These are phyloP conservation scores for Cervus canadensis DNA, from an alignment of 2,113 vertebrate genomes.

Conservation along the genomic window DNA sequence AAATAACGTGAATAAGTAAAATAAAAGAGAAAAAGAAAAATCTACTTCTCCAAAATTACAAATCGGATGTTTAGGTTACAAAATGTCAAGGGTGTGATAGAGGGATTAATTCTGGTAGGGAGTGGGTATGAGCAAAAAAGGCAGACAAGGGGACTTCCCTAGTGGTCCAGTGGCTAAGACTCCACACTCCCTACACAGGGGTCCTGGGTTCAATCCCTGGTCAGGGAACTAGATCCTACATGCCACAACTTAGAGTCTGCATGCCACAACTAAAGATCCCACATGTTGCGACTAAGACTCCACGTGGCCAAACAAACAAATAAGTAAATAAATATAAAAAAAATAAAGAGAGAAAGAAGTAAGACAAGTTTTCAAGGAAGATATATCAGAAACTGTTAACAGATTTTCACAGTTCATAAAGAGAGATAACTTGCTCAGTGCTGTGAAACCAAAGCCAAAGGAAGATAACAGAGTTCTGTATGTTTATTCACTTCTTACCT, in stretches of 20 bases:
- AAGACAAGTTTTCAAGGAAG: not conserved
- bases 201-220: not conserved
- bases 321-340: not conserved
- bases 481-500: conserved; percentile 76
- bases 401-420: conserved; percentile 30
- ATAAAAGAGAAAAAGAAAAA: not conserved
- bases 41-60: not conserved
- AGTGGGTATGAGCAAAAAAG: not conserved
- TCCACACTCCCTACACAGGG: not conserved
- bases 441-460: not conserved
- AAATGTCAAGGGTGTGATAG: not conserved
- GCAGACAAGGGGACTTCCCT: not conserved
- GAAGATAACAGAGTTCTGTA: not conserved
- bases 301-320: not conserved
- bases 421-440: not conserved
- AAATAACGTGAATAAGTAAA: not conserved
- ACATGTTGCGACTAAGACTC: not conserved
- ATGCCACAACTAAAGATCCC: not conserved
- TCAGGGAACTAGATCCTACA: not conserved
- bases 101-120: not conserved
- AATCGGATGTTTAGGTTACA: not conserved
- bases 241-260: not conserved
- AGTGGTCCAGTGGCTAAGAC: not conserved
- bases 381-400: not conserved
- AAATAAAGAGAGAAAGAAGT: not conserved